phyloP scores from a whole-genome alignment of 2,888 invertebrate genomes.

The Melanostoma mellinum region DNA sequence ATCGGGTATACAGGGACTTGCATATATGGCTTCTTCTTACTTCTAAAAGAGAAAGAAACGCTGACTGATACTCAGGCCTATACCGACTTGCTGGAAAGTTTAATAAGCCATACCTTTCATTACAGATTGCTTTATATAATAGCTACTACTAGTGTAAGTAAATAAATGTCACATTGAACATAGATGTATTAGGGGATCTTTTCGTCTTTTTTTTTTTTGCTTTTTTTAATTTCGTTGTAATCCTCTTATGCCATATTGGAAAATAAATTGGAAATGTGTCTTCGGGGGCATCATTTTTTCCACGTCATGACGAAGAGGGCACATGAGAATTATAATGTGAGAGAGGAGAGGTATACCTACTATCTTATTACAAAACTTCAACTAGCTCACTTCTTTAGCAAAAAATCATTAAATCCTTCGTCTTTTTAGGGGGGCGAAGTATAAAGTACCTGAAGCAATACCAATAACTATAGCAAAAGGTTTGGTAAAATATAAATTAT shows the following conservation, averaged over 20 bases:
- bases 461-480: too few species aligned
- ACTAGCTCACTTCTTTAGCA: too few species aligned
- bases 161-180: constrained; percentile 48
- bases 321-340: too few species aligned
- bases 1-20: background rate
- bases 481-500: too few species aligned
- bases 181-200: constrained; percentile 27
- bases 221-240: constrained; percentile 62
- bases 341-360: too few species aligned
- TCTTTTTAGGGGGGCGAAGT: too few species aligned
- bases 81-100: constrained; percentile 11
- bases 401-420: too few species aligned
- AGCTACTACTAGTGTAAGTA: constrained; percentile 13
- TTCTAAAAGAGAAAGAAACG: constrained; percentile 22
- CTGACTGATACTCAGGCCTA: constrained; percentile 35
- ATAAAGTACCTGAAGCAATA: too few species aligned
- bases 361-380: too few species aligned
- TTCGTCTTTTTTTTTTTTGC: constrained; percentile 7
- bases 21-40: constrained; percentile 53
- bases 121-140: constrained; percentile 22
- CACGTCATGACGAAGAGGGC: constrained; percentile 14
- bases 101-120: constrained; percentile 27
- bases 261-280: constrained; percentile 65
- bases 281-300: constrained; percentile 33
- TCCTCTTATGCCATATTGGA: constrained; percentile 62